These are phyloP conservation scores for Tenthredo scrophulariae DNA, from an alignment of 2,888 invertebrate genomes.

Conservation along the genomic window DNA sequence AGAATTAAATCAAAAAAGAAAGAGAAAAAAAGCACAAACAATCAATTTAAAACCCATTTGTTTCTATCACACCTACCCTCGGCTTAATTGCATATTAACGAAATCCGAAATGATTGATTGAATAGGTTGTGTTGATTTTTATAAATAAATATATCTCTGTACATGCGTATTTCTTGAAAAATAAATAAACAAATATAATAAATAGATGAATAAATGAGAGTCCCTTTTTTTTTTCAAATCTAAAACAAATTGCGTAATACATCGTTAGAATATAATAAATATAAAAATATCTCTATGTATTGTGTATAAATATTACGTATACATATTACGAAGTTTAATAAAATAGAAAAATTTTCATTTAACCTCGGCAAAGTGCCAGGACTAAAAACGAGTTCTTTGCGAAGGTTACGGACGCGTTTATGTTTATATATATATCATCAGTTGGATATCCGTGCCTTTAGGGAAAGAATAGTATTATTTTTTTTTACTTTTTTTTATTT, in stretches of 20 bases:
- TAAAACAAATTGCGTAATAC: no score
- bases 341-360: constrained; percentile 5
- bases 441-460: neutral
- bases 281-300: neutral
- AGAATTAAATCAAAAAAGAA: neutral
- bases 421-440: neutral
- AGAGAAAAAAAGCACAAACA: neutral
- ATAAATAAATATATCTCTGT: no score
- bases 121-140: no score
- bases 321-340: neutral
- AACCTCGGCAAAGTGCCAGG: constrained; percentile 48
- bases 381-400: constrained; percentile 4
- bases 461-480: neutral
- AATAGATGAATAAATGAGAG: neutral
- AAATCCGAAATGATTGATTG: neutral
- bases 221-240: no score
- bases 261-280: neutral
- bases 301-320: neutral
- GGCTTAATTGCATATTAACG: neutral
- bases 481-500: neutral
- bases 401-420: constrained; percentile 21
- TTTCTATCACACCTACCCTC: neutral
- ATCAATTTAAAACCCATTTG: neutral
- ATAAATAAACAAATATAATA: no score
- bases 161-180: no score